Base-by-base conservation (phyloP, 2,797 vertebrate genomes). In the Parauchenoglanis ngamensis region DNA sequence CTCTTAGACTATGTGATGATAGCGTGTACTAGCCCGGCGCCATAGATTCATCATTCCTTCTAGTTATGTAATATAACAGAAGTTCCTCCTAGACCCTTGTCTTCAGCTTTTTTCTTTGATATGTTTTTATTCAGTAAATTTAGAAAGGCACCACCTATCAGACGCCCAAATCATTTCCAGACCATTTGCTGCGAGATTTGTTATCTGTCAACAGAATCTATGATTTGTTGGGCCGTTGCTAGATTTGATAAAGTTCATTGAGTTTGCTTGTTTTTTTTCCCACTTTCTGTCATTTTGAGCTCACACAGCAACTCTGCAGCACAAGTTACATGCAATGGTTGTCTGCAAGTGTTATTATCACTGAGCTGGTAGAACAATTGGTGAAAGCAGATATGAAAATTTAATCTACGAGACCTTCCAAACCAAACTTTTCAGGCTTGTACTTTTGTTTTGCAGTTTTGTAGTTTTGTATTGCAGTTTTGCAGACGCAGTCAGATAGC, bases 151-250 rank as follows among this genome's bases (percentile, higher is more conserved):
- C 56, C 31, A 61, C 4, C 76, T 81, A 72, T 56, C 67, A 70
- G 65, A 72, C 83, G 54, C 21, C 25, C 46, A 86, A n/a, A 54
- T 79, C 23, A 40, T 84, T 84, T 84, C 73, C 83, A 79, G 87
- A 79, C 61, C 25, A 15, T 3, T 67, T 49, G 44, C 75, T n/a
- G 12, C 3, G 13, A 72, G 28, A 63, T 8, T 15, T 4, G 3
- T 70, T 49, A 70, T 84, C 73, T 68, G 31, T 78, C 59, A 68
- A 2, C 5, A 68, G 23, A 17, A 65, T 67, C 23, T 44, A 23
- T 79, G 59, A 78, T 65, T 84, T 84, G 44, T 13, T 81, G 52
- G 7, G 19, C 46, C 52, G 15, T 56, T 44, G 7, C 59, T 54
- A 4, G 2, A 19, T 40, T 52, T 59, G n/a, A 35, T 46, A 23